Conservation (phyloP, 2,113 vertebrate species). For the Thalassoma bifasciatum region DNA sequence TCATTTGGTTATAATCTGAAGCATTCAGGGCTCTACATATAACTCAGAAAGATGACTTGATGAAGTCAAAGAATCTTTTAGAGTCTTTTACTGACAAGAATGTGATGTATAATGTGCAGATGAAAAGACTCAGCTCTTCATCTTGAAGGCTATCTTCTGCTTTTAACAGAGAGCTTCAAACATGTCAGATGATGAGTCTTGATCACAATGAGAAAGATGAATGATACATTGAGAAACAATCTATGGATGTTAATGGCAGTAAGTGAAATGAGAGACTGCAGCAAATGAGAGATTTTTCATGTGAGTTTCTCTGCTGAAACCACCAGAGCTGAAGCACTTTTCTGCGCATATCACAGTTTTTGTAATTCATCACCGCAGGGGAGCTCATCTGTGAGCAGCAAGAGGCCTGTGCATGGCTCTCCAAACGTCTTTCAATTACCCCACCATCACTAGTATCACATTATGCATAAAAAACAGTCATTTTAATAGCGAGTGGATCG, state of each 20-base stretch:
- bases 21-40: neutral
- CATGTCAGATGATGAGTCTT: conserved; percentile 20
- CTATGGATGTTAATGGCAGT: conserved; percentile 30
- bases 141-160: neutral
- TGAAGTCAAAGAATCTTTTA: conserved; percentile 2
- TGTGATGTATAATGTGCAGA: neutral
- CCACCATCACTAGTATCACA: conserved; percentile 2
- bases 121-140: neutral
- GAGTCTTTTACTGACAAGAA: conserved; percentile 11
- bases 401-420: conserved; percentile 19
- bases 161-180: conserved; percentile 3
- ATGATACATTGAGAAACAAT: neutral
- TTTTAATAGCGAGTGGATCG: conserved; percentile 20
- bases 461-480: conserved; percentile 27
- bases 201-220: conserved; percentile 29
- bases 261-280: conserved; percentile 33
- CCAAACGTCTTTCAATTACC: conserved; percentile 65
- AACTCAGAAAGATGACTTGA: neutral
- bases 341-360: conserved; percentile 39
- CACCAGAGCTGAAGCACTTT: conserved; percentile 5
- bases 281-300: conserved; percentile 33
- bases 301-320: conserved; percentile 39
- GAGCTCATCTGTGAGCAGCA: conserved; percentile 48
- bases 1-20: neutral
- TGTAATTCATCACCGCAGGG: conserved; percentile 48